phyloP scores from a whole-genome alignment of 2,797 vertebrate species.

The Microtus agrestis region DNA sequence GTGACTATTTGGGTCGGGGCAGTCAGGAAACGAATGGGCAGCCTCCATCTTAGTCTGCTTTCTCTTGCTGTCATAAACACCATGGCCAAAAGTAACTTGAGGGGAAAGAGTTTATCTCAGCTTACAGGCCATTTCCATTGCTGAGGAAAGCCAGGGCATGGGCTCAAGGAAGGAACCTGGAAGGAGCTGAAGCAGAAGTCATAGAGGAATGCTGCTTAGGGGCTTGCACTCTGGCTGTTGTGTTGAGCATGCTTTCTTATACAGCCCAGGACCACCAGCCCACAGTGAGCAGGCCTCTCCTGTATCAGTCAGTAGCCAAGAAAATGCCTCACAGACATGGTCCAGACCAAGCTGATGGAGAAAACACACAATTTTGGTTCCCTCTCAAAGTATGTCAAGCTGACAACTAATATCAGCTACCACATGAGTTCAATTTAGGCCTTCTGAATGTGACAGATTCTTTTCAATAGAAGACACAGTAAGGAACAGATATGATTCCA shows the following conservation, averaged over 20 bases:
- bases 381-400: neutral
- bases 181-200: neutral
- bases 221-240: neutral
- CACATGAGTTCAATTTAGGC: neutral
- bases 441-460: neutral
- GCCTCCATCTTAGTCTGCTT: neutral
- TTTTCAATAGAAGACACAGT: neutral
- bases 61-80: neutral
- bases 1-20: no score
- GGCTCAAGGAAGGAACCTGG: neutral
- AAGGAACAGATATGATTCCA: neutral
- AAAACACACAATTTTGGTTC: neutral
- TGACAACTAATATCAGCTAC: neutral
- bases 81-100: neutral
- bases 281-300: neutral
- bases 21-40: no score
- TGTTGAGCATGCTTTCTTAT: neutral
- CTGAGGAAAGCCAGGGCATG: neutral
- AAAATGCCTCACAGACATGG: neutral
- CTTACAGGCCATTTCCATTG: neutral
- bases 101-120: neutral
- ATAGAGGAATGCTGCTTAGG: neutral
- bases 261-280: neutral
- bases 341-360: neutral
- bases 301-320: neutral